phyloP scores from a whole-genome alignment of 2,113 vertebrate species.

The Clupea harengus region DNA sequence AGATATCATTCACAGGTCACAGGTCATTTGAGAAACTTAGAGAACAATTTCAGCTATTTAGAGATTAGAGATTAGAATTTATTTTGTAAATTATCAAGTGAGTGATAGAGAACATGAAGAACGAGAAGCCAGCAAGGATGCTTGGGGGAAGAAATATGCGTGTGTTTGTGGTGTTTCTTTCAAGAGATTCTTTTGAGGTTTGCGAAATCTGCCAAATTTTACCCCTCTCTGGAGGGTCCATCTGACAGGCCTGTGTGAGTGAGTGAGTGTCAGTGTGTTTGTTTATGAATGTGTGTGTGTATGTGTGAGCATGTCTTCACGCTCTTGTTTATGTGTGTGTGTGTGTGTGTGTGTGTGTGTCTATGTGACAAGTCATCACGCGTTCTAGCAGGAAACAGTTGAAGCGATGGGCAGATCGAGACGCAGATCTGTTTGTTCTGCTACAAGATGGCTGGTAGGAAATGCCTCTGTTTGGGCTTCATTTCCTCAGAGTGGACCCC shows the following conservation, averaged over 20 bases:
- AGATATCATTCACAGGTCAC: not conserved
- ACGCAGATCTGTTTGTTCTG: constrained; percentile 3
- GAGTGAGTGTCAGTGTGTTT: too few species aligned
- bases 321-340: too few species aligned
- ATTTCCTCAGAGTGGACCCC: constrained; percentile 26
- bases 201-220: not conserved
- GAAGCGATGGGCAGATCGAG: not conserved
- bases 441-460: constrained; percentile 40
- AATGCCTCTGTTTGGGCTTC: constrained; percentile 29
- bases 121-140: too few species aligned
- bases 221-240: not conserved
- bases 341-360: not conserved
- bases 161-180: too few species aligned
- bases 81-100: too few species aligned
- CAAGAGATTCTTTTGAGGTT: not conserved
- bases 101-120: too few species aligned
- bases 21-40: not conserved
- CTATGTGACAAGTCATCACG: not conserved
- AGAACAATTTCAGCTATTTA: not conserved
- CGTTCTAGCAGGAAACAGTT: constrained; percentile 24
- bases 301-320: too few species aligned
- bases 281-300: too few species aligned
- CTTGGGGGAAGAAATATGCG: too few species aligned
- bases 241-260: too few species aligned
- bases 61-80: too few species aligned